These are phyloP conservation scores for Acanthurus leucopareius DNA, from an alignment of 2,797 vertebrate species.

Conservation along the genomic window DNA sequence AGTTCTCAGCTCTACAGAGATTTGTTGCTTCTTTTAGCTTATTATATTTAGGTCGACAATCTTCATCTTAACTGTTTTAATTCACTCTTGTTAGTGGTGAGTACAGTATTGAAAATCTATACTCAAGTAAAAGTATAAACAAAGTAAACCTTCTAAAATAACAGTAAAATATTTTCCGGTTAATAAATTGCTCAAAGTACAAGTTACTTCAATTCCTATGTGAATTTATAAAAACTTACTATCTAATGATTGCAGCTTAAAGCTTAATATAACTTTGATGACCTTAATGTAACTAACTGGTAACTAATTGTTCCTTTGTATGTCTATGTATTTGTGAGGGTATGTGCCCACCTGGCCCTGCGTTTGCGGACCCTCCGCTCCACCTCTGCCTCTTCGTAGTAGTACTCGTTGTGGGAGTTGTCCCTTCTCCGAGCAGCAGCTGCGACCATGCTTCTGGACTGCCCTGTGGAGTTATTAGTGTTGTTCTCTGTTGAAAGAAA, in stretches of 20 bases:
- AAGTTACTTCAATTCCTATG: too few species aligned
- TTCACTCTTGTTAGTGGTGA: too few species aligned
- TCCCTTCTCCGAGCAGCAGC: slow-evolving; percentile 90
- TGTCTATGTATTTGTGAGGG: neutral
- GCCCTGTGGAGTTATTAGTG: slow-evolving; percentile 91
- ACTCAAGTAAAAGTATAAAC: too few species aligned
- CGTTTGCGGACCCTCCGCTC: slow-evolving; percentile 93
- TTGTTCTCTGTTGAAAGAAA: slow-evolving; percentile 86
- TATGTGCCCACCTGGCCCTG: slow-evolving; percentile 87
- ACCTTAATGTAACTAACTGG: neutral
- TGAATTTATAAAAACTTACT: too few species aligned
- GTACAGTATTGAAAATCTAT: too few species aligned
- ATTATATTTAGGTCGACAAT: neutral
- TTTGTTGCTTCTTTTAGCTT: neutral
- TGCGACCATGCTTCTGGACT: slow-evolving; percentile 92
- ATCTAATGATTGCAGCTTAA: too few species aligned
- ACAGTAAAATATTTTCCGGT: too few species aligned
- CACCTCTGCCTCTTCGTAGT: slow-evolving; percentile 95
- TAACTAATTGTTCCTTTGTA: neutral
- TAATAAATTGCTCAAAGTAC: too few species aligned
- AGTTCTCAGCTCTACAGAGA: neutral
- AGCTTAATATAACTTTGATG: neutral
- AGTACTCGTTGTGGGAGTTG: slow-evolving; percentile 94
- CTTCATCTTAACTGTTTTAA: too few species aligned
- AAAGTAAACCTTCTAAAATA: too few species aligned